Percentiles rank a stretch among this genome's conserved stretches.
Evolutionary conservation across 2,888 invertebrate species (phyloP).

Genomic region (Nomada ruficornis): DNA sequence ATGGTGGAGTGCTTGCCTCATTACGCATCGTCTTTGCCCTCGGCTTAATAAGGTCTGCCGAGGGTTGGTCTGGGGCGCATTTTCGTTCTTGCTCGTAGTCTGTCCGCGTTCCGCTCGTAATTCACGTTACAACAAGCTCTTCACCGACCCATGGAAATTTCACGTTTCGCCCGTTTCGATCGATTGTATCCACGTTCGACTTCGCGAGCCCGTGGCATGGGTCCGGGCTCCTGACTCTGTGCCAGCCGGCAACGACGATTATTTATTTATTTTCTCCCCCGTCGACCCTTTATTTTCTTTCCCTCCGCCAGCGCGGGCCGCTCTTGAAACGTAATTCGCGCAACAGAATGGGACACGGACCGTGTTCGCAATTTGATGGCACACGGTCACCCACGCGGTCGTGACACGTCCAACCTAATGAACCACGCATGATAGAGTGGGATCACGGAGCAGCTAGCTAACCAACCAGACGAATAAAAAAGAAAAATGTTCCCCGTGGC

Average conservation of each 20-base stretch:
- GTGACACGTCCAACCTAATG: slow-evolving; percentile 76
- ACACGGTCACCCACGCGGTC: slow-evolving; percentile 69
- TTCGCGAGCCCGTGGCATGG: no score
- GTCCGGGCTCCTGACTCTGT: background rate
- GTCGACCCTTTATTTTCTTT: slow-evolving; percentile 29
- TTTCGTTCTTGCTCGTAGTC: slow-evolving; percentile 36
- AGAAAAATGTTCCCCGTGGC: slow-evolving; percentile 5
- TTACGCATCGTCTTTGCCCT: slow-evolving; percentile 50
- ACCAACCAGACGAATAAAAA: slow-evolving; percentile 54
- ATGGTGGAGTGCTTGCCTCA: slow-evolving; percentile 30
- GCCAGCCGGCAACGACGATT: slow-evolving; percentile 39
- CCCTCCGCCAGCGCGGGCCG: slow-evolving; percentile 14
- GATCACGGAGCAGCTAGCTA: slow-evolving; percentile 60
- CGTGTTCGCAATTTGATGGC: slow-evolving; percentile 71
- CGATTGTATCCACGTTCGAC: slow-evolving; percentile 41
- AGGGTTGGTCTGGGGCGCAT: slow-evolving; percentile 4
- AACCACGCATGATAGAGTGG: slow-evolving; percentile 77
- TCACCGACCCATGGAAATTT: background rate
- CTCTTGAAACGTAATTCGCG: slow-evolving; percentile 53
- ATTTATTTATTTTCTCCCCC: slow-evolving; percentile 63
- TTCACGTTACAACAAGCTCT: slow-evolving; percentile 7
- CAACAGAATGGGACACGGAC: slow-evolving; percentile 58
- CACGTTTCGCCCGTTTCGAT: slow-evolving; percentile 37
- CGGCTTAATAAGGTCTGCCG: slow-evolving; percentile 30
- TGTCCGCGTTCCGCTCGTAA: slow-evolving; percentile 8